These are phyloP conservation scores for Callocephalon fimbriatum DNA, from an alignment of 2,113 vertebrate genomes.

Conservation along the genomic window DNA sequence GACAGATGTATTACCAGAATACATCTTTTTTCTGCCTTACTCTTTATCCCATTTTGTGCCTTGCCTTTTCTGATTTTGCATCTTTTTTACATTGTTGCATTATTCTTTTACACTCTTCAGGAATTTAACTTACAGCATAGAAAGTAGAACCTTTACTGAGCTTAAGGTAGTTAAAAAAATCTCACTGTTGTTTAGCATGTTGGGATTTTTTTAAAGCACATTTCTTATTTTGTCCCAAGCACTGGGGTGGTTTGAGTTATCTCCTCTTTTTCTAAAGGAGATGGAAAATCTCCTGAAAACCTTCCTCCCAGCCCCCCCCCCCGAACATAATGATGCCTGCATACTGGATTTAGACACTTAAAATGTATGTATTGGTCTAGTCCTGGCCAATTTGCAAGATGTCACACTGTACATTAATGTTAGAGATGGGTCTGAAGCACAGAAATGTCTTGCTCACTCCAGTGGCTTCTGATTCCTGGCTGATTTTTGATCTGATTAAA, in stretches of 20 bases:
- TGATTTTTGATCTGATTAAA: background rate
- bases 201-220: background rate
- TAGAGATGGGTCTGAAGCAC: background rate
- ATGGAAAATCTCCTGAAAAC: background rate
- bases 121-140: background rate
- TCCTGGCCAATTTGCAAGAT: background rate
- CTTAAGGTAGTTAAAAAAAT: background rate
- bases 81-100: background rate
- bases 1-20: background rate
- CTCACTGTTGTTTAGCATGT: background rate
- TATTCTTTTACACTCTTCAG: background rate
- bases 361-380: background rate
- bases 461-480: background rate
- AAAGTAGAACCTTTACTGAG: background rate
- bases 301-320: too few species aligned
- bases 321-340: background rate
- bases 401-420: background rate
- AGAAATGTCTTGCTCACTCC: background rate
- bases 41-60: background rate
- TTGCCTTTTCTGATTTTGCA: background rate
- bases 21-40: background rate
- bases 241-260: background rate
- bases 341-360: background rate
- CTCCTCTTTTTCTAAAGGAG: background rate
- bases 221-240: background rate